phyloP scores from a whole-genome alignment of 2,113 vertebrate species.

The Addax nasomaculatus region DNA sequence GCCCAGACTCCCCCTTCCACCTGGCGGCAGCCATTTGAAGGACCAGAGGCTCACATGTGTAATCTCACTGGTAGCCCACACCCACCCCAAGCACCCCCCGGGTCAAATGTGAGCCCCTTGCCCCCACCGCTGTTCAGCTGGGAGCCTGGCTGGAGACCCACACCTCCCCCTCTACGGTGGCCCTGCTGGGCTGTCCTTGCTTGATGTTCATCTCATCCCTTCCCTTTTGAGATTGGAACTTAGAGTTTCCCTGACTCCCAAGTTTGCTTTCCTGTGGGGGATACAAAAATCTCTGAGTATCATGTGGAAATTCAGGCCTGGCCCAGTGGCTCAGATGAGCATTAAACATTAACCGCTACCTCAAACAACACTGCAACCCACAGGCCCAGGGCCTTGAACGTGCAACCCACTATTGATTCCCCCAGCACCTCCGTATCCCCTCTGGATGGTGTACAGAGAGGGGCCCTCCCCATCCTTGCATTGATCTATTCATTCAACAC shows the following conservation, averaged over 20 bases:
- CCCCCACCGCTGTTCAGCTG: not conserved
- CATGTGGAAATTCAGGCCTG: not conserved
- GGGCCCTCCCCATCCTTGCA: not conserved
- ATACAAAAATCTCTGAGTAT: not conserved
- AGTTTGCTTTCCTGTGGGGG: not conserved
- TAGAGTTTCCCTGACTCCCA: not conserved
- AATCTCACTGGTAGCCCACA: not conserved
- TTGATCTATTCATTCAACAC: not conserved
- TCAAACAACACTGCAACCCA: not conserved
- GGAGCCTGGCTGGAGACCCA: not conserved
- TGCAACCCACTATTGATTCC: not conserved
- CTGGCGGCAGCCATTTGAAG: not conserved
- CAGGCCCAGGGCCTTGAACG: not conserved
- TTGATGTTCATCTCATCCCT: not conserved
- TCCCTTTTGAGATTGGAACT: not conserved
- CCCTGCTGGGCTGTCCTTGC: not conserved
- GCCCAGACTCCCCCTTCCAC: not conserved
- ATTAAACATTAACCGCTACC: constrained; percentile 14
- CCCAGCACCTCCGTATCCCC: not conserved
- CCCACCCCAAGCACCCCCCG: not conserved
- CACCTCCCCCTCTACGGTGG: not conserved
- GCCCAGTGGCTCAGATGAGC: not conserved
- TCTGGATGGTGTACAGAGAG: not conserved
- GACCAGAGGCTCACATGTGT: not conserved
- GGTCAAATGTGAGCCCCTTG: not conserved